These are phyloP conservation scores for Salvelinus fontinalis DNA, from an alignment of 2,113 vertebrate species.

Conservation along the genomic window DNA sequence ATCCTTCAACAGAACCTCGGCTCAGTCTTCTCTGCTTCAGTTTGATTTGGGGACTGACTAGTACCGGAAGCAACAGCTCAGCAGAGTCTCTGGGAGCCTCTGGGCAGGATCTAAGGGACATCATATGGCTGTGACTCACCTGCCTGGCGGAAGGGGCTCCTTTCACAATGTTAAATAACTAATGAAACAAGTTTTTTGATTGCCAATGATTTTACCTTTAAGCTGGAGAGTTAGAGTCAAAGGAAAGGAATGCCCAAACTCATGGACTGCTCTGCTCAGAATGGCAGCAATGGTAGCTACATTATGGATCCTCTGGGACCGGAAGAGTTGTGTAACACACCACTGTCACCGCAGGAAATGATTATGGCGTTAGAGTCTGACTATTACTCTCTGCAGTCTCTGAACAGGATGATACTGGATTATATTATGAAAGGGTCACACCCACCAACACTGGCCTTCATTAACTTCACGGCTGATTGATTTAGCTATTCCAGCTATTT, in stretches of 20 bases:
- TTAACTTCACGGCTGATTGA: neutral
- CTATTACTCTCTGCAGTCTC: neutral
- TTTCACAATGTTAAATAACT: neutral
- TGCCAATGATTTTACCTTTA: constrained; percentile 7
- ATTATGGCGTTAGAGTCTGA: neutral
- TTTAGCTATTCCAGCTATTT: neutral
- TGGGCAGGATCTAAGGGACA: neutral
- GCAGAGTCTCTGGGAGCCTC: no score
- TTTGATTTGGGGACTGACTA: neutral
- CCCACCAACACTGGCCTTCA: neutral
- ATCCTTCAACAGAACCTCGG: neutral
- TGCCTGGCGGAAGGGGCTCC: neutral
- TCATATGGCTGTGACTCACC: neutral
- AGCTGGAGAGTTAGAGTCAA: neutral
- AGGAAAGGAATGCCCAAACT: neutral
- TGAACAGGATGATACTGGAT: neutral
- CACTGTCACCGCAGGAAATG: neutral
- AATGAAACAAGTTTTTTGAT: constrained; percentile 6
- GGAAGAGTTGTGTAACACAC: neutral
- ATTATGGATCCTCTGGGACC: neutral
- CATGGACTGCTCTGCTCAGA: neutral
- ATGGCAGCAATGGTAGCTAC: neutral
- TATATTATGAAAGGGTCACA: neutral
- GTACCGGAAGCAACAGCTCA: neutral
- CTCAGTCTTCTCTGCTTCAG: neutral